Conservation (phyloP, 2,797 vertebrate species). For the Hephaestus fuliginosus region DNA sequence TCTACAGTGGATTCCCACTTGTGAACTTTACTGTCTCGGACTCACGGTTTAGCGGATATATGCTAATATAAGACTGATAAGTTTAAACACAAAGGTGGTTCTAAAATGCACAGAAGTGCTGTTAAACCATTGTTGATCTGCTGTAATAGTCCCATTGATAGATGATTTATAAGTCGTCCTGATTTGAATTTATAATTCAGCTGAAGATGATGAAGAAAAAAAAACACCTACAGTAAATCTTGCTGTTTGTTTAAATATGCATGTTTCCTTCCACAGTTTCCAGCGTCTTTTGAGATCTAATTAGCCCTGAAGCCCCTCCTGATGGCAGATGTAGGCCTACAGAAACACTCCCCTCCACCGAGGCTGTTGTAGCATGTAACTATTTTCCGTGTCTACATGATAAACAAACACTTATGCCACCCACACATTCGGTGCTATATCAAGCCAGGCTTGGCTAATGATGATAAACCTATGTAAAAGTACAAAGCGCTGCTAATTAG, state of each 20-base stretch:
- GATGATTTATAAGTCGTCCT: conserved; percentile 57
- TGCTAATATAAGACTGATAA: conserved; percentile 1
- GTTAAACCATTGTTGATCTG: conserved; percentile 41
- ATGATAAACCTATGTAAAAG: conserved; percentile 81
- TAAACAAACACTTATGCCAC: conserved; percentile 79
- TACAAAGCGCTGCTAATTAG: conserved; percentile 81
- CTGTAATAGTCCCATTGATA: conserved; percentile 61
- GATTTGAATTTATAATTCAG: conserved; percentile 62
- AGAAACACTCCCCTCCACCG: conserved; percentile 41
- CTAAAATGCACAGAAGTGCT: conserved; percentile 26
- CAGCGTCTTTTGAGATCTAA: conserved; percentile 72
- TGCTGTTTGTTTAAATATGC: conserved; percentile 51
- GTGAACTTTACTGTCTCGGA: neutral
- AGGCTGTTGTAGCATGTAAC: conserved; percentile 79
- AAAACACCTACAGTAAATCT: conserved; percentile 27
- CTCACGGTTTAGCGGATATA: conserved; percentile 6
- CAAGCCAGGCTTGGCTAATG: conserved; percentile 80
- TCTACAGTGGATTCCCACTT: neutral
- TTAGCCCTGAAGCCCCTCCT: conserved; percentile 62
- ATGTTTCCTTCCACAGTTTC: conserved; percentile 51
- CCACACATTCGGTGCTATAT: conserved; percentile 62
- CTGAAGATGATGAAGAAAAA: conserved; percentile 11
- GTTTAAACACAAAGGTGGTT: neutral
- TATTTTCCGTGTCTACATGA: conserved; percentile 79
- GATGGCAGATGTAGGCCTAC: conserved; percentile 53